Evolutionary conservation across 2,113 vertebrate genomes (phyloP), one percentile per base, ranked within the genome.

Genomic region (Nibea coibor): DNA sequence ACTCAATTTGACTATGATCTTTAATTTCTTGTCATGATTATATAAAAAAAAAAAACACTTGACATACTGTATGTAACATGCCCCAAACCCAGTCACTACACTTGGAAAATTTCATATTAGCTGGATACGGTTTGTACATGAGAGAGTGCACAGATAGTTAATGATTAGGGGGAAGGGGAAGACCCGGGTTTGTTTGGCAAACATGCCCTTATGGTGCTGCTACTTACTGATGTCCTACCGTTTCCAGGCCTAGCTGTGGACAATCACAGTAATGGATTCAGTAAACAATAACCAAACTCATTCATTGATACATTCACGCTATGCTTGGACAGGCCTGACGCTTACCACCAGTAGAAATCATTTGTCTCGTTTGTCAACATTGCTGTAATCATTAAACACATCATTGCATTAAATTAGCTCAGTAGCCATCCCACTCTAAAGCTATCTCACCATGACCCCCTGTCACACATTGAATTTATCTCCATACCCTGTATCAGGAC

Each of bases 101-200:
- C 61, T 61, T 7, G 5, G 7, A 48, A 63, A 28, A n/a, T 17
- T 9, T 72, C 20, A 50, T 9, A 48, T 54, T 11, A 35, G 16
- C 17, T 50, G 2, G 10, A 45, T 22, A 45, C 26, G 11, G n/a
- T 71, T 45, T 11, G n/a, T 14, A 10, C 20, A 53, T 4, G 20
- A 20, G n/a, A 12, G 28, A 19, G 57, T 53, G 14, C 24, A 17
- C 12, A 1, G 39, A 19, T 71, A 22, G 70, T 81, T 76, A 79
- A 86, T 80, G 72, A 80, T 84, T 72, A 61, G 26, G 35, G 35
- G 35, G 35, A 39, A n/a, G 4, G 3, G 35, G 45, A n/a, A 3
- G 3, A 2, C 77, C 19, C 15, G 14, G 63, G 58, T 81, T 79
- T 80, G 61, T 72, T 69, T 16, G 63, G 68, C 69, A 57, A 84